These are phyloP conservation scores for Eucriotettix oculatus DNA, from an alignment of 2,888 invertebrate species.

Conservation along the genomic window DNA sequence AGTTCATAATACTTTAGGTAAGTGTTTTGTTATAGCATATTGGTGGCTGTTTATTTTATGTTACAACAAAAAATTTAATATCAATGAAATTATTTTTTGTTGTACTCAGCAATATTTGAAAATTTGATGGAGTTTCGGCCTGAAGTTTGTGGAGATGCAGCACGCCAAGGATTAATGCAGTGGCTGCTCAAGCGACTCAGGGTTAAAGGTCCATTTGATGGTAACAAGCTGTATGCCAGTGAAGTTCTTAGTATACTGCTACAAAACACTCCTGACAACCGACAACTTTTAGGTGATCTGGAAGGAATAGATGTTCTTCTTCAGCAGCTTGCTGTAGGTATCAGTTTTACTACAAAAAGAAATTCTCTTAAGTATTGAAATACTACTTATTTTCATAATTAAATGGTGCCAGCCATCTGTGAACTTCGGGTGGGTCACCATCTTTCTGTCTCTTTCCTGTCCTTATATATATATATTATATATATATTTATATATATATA, in stretches of 20 bases:
- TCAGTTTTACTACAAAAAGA: neutral
- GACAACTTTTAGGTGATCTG: constrained; percentile 66
- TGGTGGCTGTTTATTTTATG: constrained; percentile 7
- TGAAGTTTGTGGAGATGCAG: constrained; percentile 67
- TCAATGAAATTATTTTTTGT: neutral
- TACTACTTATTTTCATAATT: neutral
- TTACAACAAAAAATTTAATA: neutral
- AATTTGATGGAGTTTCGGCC: constrained; percentile 85
- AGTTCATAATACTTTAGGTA: constrained; percentile 82
- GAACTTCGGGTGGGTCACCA: too few species aligned
- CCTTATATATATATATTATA: too few species aligned
- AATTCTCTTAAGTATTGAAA: neutral
- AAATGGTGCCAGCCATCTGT: too few species aligned
- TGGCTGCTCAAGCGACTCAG: constrained; percentile 87
- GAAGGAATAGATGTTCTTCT: constrained; percentile 93
- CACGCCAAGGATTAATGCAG: constrained; percentile 75
- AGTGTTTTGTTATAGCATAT: constrained; percentile 6
- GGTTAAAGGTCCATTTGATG: constrained; percentile 80
- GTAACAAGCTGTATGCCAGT: constrained; percentile 87
- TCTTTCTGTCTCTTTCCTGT: too few species aligned
- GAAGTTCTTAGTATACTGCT: constrained; percentile 91
- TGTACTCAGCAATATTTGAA: constrained; percentile 70
- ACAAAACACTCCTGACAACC: constrained; percentile 75
- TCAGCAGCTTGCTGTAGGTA: constrained; percentile 74
- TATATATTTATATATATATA: too few species aligned